Percentiles rank a stretch among this genome's conserved stretches.
phyloP scores from a whole-genome alignment of 2,113 vertebrate genomes.

The Galemys pyrenaicus region DNA sequence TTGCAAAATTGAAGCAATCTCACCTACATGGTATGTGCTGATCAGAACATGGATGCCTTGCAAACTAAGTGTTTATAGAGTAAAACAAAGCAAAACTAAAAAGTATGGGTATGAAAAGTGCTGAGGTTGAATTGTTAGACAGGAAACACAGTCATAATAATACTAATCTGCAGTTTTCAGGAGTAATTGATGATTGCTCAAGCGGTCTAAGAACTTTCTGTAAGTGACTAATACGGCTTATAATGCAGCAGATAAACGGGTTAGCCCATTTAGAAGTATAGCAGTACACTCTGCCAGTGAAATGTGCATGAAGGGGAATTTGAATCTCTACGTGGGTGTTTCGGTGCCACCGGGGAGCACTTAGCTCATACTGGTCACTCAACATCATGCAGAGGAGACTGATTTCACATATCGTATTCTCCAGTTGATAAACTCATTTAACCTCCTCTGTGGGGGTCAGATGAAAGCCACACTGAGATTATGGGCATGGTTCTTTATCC shows the following conservation, averaged over 20 bases:
- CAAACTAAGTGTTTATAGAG: background rate
- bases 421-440: background rate
- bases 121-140: background rate
- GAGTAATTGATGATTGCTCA: background rate
- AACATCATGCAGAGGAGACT: background rate
- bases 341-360: background rate
- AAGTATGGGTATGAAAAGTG: background rate
- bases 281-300: background rate
- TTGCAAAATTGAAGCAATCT: background rate
- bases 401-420: background rate
- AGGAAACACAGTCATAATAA: background rate
- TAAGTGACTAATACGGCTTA: background rate
- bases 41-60: background rate
- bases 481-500: background rate
- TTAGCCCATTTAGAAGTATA: constrained; percentile 13
- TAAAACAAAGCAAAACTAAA: background rate
- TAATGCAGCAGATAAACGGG: background rate
- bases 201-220: background rate
- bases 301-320: background rate
- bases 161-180: constrained; percentile 3
- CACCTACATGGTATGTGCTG: background rate
- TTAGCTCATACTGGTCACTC: constrained; percentile 8
- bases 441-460: background rate
- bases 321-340: background rate
- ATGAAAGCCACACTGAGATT: background rate